Conservation (phyloP, 2,888 invertebrate genomes). For the Morpho deidamia region DNA sequence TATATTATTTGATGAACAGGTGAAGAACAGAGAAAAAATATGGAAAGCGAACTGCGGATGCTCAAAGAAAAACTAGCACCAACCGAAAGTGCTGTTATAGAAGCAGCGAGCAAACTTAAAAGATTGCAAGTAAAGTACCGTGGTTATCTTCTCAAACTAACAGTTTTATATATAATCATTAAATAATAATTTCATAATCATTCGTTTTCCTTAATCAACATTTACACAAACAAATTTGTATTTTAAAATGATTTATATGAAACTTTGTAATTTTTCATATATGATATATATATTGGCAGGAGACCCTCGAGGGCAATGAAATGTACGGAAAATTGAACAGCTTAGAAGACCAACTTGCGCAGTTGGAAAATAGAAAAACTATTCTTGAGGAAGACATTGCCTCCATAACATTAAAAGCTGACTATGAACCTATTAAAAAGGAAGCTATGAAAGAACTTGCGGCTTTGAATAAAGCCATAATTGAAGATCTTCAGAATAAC, state of each 20-base stretch:
- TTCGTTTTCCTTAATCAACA: too few species aligned
- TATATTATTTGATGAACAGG: constrained; percentile 45
- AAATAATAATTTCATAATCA: too few species aligned
- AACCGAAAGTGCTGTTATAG: constrained; percentile 68
- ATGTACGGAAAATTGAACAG: constrained; percentile 83
- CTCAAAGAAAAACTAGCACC: constrained; percentile 67
- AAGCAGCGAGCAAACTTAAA: constrained; percentile 70
- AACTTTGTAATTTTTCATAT: too few species aligned
- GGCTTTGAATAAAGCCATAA: constrained; percentile 77
- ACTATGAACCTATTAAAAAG: constrained; percentile 81
- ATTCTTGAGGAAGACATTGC: constrained; percentile 83
- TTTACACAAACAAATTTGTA: too few species aligned
- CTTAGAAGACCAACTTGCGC: constrained; percentile 83
- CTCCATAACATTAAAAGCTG: constrained; percentile 81
- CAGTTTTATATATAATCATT: too few species aligned
- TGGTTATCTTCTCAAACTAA: too few species aligned
- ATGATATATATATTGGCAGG: constrained; percentile 42
- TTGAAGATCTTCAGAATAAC: constrained; percentile 54
- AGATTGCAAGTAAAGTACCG: constrained; percentile 60
- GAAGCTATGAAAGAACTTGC: constrained; percentile 75
- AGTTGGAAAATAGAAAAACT: constrained; percentile 83
- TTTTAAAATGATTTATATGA: too few species aligned
- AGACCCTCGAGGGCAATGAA: constrained; percentile 83
- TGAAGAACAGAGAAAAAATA: constrained; percentile 70
- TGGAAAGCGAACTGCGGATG: constrained; percentile 69